Base-by-base conservation (phyloP, 92 coral and sea anemone species). In the Palythoa grandis region DNA sequence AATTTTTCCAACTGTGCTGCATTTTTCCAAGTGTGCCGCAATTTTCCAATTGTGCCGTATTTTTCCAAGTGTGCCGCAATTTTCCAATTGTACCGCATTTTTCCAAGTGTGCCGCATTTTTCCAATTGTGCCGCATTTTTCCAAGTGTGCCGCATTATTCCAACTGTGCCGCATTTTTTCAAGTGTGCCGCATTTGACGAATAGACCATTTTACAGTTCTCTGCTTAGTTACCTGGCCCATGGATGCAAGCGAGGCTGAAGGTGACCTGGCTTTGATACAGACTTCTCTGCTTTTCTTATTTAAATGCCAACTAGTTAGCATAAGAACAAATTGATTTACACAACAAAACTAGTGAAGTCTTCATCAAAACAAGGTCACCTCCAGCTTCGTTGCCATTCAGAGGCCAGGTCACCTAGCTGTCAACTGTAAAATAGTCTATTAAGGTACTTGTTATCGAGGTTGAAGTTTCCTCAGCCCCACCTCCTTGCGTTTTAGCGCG, bases 251-350 rank as follows among this genome's bases (percentile, higher is more conserved):
- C 39, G 85, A 80, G 72, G 53, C 72, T 80, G 85, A 48, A 58
- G n/a, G 74, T 80, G 85, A 61, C 85, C 85, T 80, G 57, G 74
- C 70, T 23, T 63, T 80, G 73, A 80, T 80, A 65, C 72, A 65
- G 50, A 80, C 85, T 72, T 80, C 74, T 61, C 72, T 80, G 85
- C 48, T 60, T 57, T 80, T 61, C 35, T 80, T 40, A 63, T 80
- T 52, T 80, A 80, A 80, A 80, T 80, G 6, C 63, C 54, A 52
- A 52, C 54, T 5, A 52, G 11, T 52, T 52, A 52, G 54, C 54
- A 52, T 52, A 52, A 52, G 54, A 80, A 80, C 85, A 80, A 82
- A 22, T 37, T 39, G 58, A 61, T 80, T 80, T 80, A 61, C 85
- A 80, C 73, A 63, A 80, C 53, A 25, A 80, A 57, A 80, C n/a